Percentiles rank a stretch among this genome's conserved stretches.
Evolutionary conservation across 2,113 vertebrate genomes (phyloP).

Genomic region (Potamarius usumacintae): DNA sequence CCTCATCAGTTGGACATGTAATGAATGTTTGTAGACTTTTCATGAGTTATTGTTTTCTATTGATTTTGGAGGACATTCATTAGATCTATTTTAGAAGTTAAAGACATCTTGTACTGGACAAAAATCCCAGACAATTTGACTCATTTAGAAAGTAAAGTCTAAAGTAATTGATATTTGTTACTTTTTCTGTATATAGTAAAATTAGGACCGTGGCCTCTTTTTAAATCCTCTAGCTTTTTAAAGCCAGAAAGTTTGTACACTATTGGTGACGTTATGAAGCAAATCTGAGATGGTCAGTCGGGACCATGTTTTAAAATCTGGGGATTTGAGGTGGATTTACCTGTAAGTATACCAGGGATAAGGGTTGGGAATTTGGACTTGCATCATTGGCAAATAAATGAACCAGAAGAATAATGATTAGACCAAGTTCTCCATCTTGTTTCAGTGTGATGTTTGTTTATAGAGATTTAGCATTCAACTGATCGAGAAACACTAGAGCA

Average conservation of each 20-base stretch:
- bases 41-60: background rate
- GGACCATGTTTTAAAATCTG: background rate
- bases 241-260: background rate
- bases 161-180: no score
- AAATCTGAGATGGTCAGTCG: background rate
- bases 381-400: background rate
- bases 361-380: background rate
- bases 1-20: background rate
- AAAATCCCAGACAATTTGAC: background rate
- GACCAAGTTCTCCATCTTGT: background rate
- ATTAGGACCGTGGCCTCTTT: background rate
- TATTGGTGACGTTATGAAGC: no score
- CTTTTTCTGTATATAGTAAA: background rate
- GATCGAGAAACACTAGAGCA: background rate
- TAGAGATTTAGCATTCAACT: background rate
- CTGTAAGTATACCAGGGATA: background rate
- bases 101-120: background rate
- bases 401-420: background rate
- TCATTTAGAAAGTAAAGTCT: background rate
- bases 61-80: background rate
- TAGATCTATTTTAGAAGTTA: background rate
- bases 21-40: background rate
- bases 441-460: background rate
- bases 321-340: background rate
- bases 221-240: background rate